Percentiles rank a stretch among this genome's conserved stretches.
Evolutionary conservation across 2,113 vertebrate species (phyloP).

Genomic region (Tonatia bakeri): DNA sequence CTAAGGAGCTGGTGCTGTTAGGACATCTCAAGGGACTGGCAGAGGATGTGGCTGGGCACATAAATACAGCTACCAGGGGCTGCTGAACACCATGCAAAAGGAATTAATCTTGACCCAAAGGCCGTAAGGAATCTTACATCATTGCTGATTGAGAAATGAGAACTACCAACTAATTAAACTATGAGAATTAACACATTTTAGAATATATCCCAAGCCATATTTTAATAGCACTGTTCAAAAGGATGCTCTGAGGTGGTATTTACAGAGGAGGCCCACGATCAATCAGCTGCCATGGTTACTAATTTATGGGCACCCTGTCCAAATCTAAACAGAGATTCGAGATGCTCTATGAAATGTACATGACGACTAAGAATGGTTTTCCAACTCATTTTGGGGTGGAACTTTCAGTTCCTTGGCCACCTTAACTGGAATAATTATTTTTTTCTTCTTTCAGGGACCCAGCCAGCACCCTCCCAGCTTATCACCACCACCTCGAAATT

Average conservation of each 20-base stretch:
- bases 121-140: not conserved
- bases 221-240: not conserved
- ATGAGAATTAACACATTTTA: not conserved
- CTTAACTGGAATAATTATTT: not conserved
- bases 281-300: not conserved
- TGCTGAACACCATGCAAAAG: not conserved
- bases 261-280: not conserved
- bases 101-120: not conserved
- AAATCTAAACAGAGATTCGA: not conserved
- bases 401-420: not conserved
- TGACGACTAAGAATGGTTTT: not conserved
- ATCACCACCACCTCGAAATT: not conserved
- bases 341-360: not conserved
- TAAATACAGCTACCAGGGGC: not conserved
- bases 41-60: not conserved
- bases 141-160: not conserved
- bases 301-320: not conserved
- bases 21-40: not conserved
- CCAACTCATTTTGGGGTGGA: not conserved
- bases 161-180: not conserved
- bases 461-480: not conserved
- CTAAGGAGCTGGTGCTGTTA: not conserved
- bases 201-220: not conserved
- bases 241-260: not conserved
- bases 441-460: not conserved